phyloP scores from a whole-genome alignment of 2,113 vertebrate genomes.

The Channa maculata region DNA sequence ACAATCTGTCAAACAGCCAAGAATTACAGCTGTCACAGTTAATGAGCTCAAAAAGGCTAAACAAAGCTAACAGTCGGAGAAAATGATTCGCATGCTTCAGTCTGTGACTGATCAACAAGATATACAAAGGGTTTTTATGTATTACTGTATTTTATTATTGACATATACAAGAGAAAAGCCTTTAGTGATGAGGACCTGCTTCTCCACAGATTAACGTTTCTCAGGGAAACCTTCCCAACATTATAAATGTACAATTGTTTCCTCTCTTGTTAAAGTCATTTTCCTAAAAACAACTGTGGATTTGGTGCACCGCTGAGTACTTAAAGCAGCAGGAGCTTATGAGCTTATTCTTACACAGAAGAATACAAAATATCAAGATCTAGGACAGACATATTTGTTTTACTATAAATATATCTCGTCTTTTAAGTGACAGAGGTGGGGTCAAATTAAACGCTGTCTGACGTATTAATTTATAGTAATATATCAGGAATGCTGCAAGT shows the following conservation, averaged over 20 bases:
- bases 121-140: background rate
- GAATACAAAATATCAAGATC: background rate
- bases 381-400: too few species aligned
- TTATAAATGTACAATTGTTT: background rate
- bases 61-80: background rate
- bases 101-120: background rate
- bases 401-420: too few species aligned
- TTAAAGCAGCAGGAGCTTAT: too few species aligned
- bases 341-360: too few species aligned
- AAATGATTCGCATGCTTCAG: background rate
- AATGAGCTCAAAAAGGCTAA: too few species aligned
- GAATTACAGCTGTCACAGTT: too few species aligned
- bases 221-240: background rate
- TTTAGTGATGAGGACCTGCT: background rate
- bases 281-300: background rate
- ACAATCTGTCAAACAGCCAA: too few species aligned
- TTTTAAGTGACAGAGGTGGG: too few species aligned
- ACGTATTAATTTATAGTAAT: too few species aligned
- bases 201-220: background rate
- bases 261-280: background rate
- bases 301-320: background rate
- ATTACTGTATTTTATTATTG: background rate
- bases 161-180: background rate
- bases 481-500: background rate
- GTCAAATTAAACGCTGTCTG: too few species aligned